Base-by-base conservation (phyloP, 2,797 vertebrate genomes). In the Danio kyathit region DNA sequence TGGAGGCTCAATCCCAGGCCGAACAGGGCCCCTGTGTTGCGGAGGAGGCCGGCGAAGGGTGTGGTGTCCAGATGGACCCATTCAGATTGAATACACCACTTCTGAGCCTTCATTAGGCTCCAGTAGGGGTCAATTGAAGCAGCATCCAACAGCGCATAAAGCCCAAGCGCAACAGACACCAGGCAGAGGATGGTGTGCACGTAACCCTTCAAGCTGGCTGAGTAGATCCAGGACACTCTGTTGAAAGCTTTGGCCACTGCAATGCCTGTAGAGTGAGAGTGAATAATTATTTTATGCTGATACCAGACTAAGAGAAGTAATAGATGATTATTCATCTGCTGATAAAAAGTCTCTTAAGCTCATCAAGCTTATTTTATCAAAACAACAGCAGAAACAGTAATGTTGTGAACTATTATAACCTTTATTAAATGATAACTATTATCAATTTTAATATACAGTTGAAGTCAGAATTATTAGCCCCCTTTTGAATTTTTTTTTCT, bases 61-160 rank as follows among this genome's bases (percentile, higher is more conserved):
- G 93, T 95, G 21, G 95, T 95, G 88, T 96, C 95, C 0, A 96
- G 92, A 84, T 94, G 95, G 54, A 96, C 93, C 95, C 96, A 96
- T 76, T 95, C 95, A 0, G 94, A 91, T 21, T 0, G 84, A 48
- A 85, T 74, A 0, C 95, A 96, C 94, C 95, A 95, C 70, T 83
- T 91, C 87, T 72, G 91, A 1, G 95, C 96, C 84, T 91, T 95
- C 84, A 94, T 94, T 82, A 96, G 87, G 0, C 95, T 95, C 95
- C 95, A 96, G 41, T 95, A 91, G 72, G 96, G 93, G 86, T 96
- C 94, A 6, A 96, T 91, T 0, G 94, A 94, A 0, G 94, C 72
- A 0, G 16, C 79, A 79, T 88, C 89, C 17, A 96, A 91, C 84
- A 95, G 87, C 57, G 94, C 82, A 75, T 96, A 96, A 85, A 95